Conservation (phyloP, 2,113 vertebrate genomes). For the Chaetodon auriga region DNA sequence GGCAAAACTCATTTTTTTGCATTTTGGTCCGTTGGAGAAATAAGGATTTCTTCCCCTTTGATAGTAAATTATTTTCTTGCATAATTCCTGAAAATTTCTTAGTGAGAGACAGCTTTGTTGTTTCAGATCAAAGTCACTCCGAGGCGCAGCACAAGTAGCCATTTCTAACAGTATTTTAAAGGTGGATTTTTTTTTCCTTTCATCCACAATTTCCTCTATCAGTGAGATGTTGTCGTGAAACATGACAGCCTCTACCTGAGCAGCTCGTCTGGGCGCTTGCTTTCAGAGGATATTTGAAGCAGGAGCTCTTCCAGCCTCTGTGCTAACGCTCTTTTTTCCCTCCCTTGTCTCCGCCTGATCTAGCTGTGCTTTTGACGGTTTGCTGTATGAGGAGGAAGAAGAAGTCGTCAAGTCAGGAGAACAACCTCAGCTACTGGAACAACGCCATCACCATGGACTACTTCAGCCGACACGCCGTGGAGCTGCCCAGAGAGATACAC, state of each 20-base stretch:
- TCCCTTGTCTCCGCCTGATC: conserved; percentile 55
- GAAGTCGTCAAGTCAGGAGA: conserved; percentile 95
- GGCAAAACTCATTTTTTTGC: neutral
- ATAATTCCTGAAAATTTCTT: neutral
- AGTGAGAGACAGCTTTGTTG: neutral
- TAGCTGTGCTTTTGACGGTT: conserved; percentile 95
- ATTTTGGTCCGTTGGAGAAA: conserved; percentile 4
- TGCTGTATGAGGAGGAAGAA: conserved; percentile 97
- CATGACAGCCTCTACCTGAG: conserved; percentile 21
- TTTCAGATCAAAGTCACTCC: neutral
- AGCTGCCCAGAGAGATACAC: conserved; percentile 95
- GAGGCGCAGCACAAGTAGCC: neutral
- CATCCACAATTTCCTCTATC: neutral
- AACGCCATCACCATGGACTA: conserved; percentile 99
- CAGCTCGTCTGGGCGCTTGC: conserved; percentile 27
- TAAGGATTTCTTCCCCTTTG: neutral
- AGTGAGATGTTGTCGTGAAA: conserved; percentile 22
- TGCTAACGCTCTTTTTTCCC: neutral
- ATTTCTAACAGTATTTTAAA: neutral
- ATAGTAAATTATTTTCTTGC: neutral
- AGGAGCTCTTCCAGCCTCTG: neutral
- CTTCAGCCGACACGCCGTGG: conserved; percentile 96
- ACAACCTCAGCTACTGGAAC: conserved; percentile 99
- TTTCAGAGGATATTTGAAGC: conserved; percentile 46
- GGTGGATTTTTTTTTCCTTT: neutral